Base-by-base conservation (phyloP, 2,113 vertebrate genomes). In the Eidolon helvum region DNA sequence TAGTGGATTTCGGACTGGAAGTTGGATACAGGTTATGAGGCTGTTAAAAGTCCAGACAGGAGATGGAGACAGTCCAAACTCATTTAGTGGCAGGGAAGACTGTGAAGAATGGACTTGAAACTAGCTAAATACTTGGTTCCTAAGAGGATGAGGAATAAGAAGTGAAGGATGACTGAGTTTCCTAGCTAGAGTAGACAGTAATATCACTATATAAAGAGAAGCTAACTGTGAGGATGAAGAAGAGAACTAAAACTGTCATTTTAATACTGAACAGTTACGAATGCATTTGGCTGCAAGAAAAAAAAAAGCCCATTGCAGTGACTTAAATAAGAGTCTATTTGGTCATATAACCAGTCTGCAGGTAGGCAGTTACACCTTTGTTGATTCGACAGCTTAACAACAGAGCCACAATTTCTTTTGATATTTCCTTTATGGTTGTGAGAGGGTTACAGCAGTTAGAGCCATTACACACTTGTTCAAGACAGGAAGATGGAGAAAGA, bases 221-320 rank as follows among this genome's bases (percentile, higher is more conserved):
- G 63, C 12, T 78, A 85, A 89, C 40, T 75, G 18, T 89, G 40
- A 91, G 9, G n/a, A 80, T 48, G 38, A 90, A 61, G 61, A 15
- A 91, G 53, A 82, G 22, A 21, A 85, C 57, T 84, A 83, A 88
- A 72, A n/a, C 4, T 92, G 38, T 53, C 30, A 21, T 95, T 96
- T 92, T 87, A 95, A 83, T 93, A 30, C 53, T 71, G 7, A 72
- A 53, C 53, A 66, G 53, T 77, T 65, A 96, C 69, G 45, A 87
- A 91, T 87, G 14, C n/a, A 59, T 90, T 61, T 93, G 68, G 21
- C 26, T 83, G 33, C 30, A 30, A 87, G 21, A 33, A 85, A 65
- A 91, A 83, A 65, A 79, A 77, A 63, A 63, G 21, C 59, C 9
- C 21, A 69, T 53, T 86, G 26, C 40, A 77, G 2, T 21, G 50